Evolutionary conservation across 2,888 invertebrate species (phyloP), one percentile per base, ranked within the genome.

Genomic region (Pollenia labialis): DNA sequence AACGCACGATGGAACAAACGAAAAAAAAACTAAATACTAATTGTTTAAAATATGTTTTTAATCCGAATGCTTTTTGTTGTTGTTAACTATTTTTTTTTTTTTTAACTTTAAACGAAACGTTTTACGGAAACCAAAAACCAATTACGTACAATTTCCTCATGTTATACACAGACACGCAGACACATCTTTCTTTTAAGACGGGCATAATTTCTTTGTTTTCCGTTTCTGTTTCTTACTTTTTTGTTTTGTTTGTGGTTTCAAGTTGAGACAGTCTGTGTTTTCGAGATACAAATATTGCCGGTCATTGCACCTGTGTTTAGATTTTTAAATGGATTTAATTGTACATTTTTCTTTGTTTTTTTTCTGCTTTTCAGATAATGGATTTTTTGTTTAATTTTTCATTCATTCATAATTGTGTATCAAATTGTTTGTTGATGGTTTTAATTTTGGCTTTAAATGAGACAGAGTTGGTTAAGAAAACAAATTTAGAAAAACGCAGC

Each of bases 221-320:
- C 72, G 56, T 64, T 80, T 64, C 48, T 69, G 8, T 79, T 79
- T 11, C 23, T 60, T 8, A 40, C 18, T 54, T 54, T 10, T n/a
- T 23, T 23, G 23, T 23, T 50, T 23, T 56, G 12, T 12, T 8
- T 54, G 11, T 0, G 9, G 44, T 44, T 74, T 12, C 12, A 4
- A 16, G 12, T 7, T 80, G n/a, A 18, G 6, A 1, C 1, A 9
- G 32, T 54, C 11, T 46, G 16, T 14, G 46, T 42, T 16, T 14
- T 32, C 42, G 40, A 72, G 58, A 54, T 46, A 60, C 12, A 76
- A 71, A 84, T 40, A 23, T 74, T 54, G 16, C 46, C 83, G 83
- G 86, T 87, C 86, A 84, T 83, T 87, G 76, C 76, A 87, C 86
- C 80, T 84, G 83, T 68, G 66, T 62, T 85, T 81, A 69, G 68